Base-by-base conservation (phyloP, 2,797 vertebrate species). In the Antrozous pallidus region DNA sequence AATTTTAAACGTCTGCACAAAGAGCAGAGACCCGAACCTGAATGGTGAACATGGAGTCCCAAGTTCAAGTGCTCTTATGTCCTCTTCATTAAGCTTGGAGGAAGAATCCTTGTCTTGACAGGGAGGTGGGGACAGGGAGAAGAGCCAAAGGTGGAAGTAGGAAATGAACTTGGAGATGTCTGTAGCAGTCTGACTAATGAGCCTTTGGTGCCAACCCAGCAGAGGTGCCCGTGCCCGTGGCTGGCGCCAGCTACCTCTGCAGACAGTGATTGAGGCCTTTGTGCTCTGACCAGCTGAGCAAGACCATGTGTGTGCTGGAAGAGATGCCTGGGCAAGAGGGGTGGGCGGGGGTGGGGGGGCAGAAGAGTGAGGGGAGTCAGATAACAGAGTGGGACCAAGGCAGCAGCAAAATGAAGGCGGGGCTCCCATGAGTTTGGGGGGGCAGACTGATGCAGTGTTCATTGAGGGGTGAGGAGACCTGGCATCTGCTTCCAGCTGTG, bases 91-190 rank as follows among this genome's bases (percentile, higher is more conserved):
- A 45, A 90, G 83, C 90, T 88, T 58, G 18, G 81, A 93, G 82
- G 73, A 95, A 91, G 90, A 91, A 84, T 71, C 47, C 80, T 94
- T 78, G 86, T 70, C 83, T 89, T 80, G 89, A 88, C 79, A 58
- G 90, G 75, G 89, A 88, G 73, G 73, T 71, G 69, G 91, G 79
- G 56, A 87, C 87, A 13, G 78, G 91, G 96, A 94, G 20, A 75
- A 78, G 28, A 94, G 95, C 96, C 96, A 96, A 88, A 94, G 90
- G 90, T 93, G 81, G 85, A 93, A 94, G 89, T 47, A 58, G 95
- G 91, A 95, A 96, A 93, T 93, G 94, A 96, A 96, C 93, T 81
- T 97, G 94, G 91, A 96, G 77, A 67, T 42, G 88, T 71, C 67
- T 78, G 73, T 54, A 40, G 38, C 36, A 70, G 89, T 33, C 79